Percentiles rank a stretch among this genome's conserved stretches.
Evolutionary conservation across 2,888 invertebrate genomes (phyloP).

Genomic region (Aethes cnicana): DNA sequence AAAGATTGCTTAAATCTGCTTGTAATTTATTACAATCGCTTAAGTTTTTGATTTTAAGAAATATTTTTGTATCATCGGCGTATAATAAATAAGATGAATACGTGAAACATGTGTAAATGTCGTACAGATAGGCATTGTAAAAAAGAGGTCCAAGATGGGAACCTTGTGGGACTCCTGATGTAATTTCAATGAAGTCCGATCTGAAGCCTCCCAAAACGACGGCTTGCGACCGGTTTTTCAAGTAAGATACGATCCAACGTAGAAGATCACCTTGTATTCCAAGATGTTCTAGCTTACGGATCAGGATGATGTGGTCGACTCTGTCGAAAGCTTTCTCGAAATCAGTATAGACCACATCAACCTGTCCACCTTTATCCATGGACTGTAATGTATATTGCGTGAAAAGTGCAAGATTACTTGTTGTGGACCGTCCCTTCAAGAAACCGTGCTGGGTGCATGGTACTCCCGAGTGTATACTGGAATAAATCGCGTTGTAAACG

Average conservation of each 20-base stretch:
- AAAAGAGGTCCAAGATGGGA: slow-evolving; percentile 36
- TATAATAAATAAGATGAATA: slow-evolving; percentile 21
- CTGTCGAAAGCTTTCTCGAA: too few species aligned
- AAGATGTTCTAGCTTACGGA: slow-evolving; percentile 15
- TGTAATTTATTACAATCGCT: slow-evolving; percentile 21
- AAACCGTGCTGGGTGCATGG: too few species aligned
- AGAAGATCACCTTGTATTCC: slow-evolving; percentile 30
- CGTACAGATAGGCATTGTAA: slow-evolving; percentile 34
- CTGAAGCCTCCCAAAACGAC: slow-evolving; percentile 28
- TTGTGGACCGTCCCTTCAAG: too few species aligned
- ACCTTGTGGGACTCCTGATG: slow-evolving; percentile 37
- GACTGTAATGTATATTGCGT: too few species aligned
- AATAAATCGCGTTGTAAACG: too few species aligned
- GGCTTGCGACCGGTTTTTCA: slow-evolving; percentile 28
- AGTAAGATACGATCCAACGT: slow-evolving; percentile 28
- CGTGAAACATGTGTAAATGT: slow-evolving; percentile 25
- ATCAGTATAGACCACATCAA: too few species aligned
- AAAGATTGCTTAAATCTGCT: slow-evolving; percentile 1
- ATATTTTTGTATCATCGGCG: slow-evolving; percentile 32
- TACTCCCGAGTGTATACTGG: too few species aligned
- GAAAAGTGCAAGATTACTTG: too few species aligned
- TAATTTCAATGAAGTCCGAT: slow-evolving; percentile 28
- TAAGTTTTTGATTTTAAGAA: slow-evolving; percentile 1
- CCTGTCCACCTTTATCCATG: too few species aligned
- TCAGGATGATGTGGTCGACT: too few species aligned